Base-by-base conservation (phyloP, 1,140 invertebrate species). In the Maconellicoccus hirsutus region DNA sequence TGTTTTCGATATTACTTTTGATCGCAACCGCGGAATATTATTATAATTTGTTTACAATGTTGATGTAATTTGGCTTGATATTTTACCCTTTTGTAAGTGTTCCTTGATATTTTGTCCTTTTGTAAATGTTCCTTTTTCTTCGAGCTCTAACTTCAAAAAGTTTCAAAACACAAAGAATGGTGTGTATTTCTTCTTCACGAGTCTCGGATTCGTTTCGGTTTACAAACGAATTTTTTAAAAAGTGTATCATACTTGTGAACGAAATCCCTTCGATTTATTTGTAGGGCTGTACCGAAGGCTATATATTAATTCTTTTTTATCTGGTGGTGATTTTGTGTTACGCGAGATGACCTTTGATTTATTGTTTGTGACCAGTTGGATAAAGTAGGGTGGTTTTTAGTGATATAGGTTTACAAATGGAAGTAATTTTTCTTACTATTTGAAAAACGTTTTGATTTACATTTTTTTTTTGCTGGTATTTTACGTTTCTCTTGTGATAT, bases 1-100 rank as follows among this genome's bases (percentile, higher is more conserved):
- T 52, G 42, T 52, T 52, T 52, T 52, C 42, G 42, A 52, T 52
- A 52, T 52, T 52, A 52, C 42, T 52, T 52, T 52, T 52, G 42
- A 52, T 52, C 42, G 42, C 16, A 19, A 52, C 10, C n/a, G 42
- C 42, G 42, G 42, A 52, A 52, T 52, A 52, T 52, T 52, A 52
- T 52, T 52, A 52, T 52, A 52, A 52, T 52, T 52, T 52, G 42
- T 52, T 52, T 52, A 52, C 42, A 52, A 52, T 52, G 42, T 52
- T 52, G 42, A 52, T 19, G 42, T 52, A 52, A 52, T 19, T 52
- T 52, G 42, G 42, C 42, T 19, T 14, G 42, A 16, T 52, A 52
- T 52, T 52, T 52, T 52, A 19, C 12, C n/a, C 42, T 52, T 52
- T 52, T 52, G 42, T 52, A 52, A 52, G 42, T 52, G 42, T 52